Evolutionary conservation across 1,140 invertebrate species (phyloP).

Genomic region (Trachymyrmex cornetzi): DNA sequence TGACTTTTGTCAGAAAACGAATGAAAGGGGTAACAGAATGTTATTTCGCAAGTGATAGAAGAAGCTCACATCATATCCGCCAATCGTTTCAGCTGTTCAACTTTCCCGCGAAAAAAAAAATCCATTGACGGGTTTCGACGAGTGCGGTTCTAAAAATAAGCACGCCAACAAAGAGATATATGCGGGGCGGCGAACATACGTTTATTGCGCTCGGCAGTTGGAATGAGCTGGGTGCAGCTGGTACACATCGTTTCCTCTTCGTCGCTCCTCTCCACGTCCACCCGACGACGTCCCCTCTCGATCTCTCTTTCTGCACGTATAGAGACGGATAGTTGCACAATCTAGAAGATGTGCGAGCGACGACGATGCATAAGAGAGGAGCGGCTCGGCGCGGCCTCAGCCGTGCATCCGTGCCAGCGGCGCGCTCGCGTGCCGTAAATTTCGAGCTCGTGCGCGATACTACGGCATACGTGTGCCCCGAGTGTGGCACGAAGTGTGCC

Average conservation of each 20-base stretch:
- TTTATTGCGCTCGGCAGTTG: conserved; percentile 72
- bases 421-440: conserved; percentile 86
- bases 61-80: neutral
- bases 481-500: conserved; percentile 83
- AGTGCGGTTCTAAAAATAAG: conserved; percentile 42
- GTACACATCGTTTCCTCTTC: conserved; percentile 75
- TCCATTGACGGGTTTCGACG: neutral
- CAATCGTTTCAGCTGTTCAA: neutral
- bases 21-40: neutral
- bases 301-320: conserved; percentile 53
- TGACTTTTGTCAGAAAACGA: too few species aligned
- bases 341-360: conserved; percentile 74
- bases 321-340: conserved; percentile 71
- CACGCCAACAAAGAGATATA: conserved; percentile 49
- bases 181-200: conserved; percentile 59
- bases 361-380: conserved; percentile 65
- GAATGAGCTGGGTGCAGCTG: conserved; percentile 80
- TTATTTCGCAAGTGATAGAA: neutral
- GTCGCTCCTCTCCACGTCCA: conserved; percentile 28
- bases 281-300: conserved; percentile 25
- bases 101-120: conserved; percentile 5
- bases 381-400: conserved; percentile 66
- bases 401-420: conserved; percentile 74
- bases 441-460: conserved; percentile 84
- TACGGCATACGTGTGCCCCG: conserved; percentile 83